Evolutionary conservation across 2,797 vertebrate genomes (phyloP), one percentile per base, ranked within the genome.

Genomic region (Paedocypris micromegethes): DNA sequence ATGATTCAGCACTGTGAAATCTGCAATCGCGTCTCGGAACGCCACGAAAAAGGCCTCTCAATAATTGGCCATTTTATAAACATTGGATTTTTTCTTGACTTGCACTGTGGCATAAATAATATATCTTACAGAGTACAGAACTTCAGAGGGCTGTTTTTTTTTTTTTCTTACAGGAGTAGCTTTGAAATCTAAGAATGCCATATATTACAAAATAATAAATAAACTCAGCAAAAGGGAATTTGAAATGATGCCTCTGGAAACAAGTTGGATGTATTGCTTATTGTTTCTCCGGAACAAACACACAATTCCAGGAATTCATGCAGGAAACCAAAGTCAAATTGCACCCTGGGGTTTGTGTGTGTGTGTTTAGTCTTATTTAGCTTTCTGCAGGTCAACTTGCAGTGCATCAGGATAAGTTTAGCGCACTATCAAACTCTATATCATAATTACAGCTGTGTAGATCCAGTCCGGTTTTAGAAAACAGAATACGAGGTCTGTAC

Each of bases 251-350:
- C 47, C 60, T 61, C 45, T 49, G 58, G 46, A 51, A 70, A 70
- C 56, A 64, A 63, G 68, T 63, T 70, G 68, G 46, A 70, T 63
- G 60, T 64, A 64, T 63, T 63, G 47, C 81, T 81, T 75, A 80
- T 81, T 59, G 64, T 64, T 39, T 72, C 53, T 51, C 75, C 72
- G 80, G 81, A 86, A 85, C 82, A 71, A 76, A 80, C 83, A 81
- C 50, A 69, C 71, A 73, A 58, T 64, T 64, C 68, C 68, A 39
- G 59, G 59, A 70, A 70, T 63, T 64, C 53, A 58, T 51, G 53
- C 57, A 74, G 45, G 60, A 70, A 70, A 70, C 68, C 51, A 70
- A 70, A 70, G 43, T 59, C 59, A 48, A 66, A 58, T 58, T 58
- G 44, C 9, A 65, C 55, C 55, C 70, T 48, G 43, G 50, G 56